phyloP scores from a whole-genome alignment of 2,113 vertebrate genomes.

The Acanthisitta chloris region DNA sequence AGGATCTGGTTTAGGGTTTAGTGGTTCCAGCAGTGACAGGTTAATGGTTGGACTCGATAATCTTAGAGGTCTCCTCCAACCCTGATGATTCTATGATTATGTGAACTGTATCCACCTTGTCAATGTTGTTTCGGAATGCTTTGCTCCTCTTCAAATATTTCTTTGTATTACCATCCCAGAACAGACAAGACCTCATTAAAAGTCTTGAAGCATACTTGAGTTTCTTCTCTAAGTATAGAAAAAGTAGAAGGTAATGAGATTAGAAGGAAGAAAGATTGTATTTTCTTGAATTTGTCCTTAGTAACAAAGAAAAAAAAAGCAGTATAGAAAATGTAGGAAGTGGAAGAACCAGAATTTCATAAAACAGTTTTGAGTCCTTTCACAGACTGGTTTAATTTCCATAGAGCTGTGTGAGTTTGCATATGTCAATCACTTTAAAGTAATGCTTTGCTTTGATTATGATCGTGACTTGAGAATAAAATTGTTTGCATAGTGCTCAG shows the following conservation, averaged over 20 bases:
- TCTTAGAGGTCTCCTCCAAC: too few relatives aligned
- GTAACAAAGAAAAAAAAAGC: not conserved
- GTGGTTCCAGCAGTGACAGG: too few relatives aligned
- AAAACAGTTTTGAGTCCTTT: not conserved
- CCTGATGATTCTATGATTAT: too few relatives aligned
- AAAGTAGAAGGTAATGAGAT: not conserved
- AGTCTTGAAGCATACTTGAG: not conserved
- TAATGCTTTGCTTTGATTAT: conserved; percentile 38
- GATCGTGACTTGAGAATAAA: conserved; percentile 11
- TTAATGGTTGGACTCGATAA: too few relatives aligned
- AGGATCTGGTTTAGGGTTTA: too few relatives aligned
- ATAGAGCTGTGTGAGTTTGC: not conserved
- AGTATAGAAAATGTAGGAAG: not conserved
- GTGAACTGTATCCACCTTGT: not conserved
- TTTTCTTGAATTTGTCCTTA: not conserved
- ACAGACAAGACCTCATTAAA: not conserved
- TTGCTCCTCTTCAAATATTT: not conserved
- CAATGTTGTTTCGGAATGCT: not conserved
- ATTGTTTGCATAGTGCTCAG: conserved; percentile 1
- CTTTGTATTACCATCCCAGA: not conserved
- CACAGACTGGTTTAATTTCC: not conserved
- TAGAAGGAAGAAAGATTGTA: not conserved
- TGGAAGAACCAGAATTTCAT: not conserved
- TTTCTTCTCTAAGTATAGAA: not conserved
- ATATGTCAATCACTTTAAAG: conserved; percentile 35